Evolutionary conservation across 2,113 vertebrate genomes (phyloP).

Genomic region (Siniperca knerii): DNA sequence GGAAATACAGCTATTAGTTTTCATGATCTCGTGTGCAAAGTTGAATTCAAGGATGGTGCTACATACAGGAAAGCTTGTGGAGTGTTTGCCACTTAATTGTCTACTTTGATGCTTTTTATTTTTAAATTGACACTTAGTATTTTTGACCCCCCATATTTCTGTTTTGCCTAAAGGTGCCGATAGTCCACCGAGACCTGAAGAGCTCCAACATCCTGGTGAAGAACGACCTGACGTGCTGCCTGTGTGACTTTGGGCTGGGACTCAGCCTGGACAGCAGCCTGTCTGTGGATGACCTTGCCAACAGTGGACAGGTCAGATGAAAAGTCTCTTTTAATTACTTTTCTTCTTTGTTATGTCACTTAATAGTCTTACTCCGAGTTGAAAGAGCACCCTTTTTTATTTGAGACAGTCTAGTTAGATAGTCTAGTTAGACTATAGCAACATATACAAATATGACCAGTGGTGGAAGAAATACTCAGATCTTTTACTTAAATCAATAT

Average conservation of each 20-base stretch:
- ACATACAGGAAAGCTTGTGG: background rate
- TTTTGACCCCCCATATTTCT: background rate
- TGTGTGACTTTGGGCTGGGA: conserved; percentile 96
- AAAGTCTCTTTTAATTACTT: background rate
- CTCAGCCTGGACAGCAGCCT: conserved; percentile 91
- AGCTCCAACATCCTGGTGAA: conserved; percentile 97
- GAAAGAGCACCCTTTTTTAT: background rate
- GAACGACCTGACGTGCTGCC: conserved; percentile 92
- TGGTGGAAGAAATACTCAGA: too few species aligned
- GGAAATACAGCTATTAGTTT: background rate
- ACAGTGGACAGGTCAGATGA: conserved; percentile 92
- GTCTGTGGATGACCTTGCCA: conserved; percentile 94
- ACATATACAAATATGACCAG: background rate
- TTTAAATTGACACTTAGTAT: background rate
- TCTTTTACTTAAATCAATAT: too few species aligned
- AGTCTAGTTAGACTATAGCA: too few species aligned
- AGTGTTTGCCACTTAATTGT: too few species aligned
- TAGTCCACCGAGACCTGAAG: conserved; percentile 95
- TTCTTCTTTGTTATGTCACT: background rate
- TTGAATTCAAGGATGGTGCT: background rate
- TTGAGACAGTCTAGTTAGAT: background rate
- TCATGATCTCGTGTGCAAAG: background rate
- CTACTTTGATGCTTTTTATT: too few species aligned
- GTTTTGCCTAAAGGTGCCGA: conserved; percentile 81
- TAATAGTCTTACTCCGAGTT: background rate